phyloP scores from a whole-genome alignment of 2,113 vertebrate genomes.

The Phyllostomus discolor region DNA sequence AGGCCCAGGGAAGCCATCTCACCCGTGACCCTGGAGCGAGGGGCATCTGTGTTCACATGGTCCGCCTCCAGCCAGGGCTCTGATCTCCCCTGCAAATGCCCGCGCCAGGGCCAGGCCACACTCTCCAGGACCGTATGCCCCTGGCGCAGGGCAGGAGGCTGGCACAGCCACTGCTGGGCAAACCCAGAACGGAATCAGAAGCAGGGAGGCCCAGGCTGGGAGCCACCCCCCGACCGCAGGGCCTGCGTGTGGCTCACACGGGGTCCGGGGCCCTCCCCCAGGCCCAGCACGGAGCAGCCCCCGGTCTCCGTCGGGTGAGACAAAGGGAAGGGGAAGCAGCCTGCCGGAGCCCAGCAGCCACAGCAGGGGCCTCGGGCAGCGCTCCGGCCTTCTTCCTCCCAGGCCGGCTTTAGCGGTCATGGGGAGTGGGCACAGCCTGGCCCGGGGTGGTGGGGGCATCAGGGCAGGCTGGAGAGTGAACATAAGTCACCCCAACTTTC shows the following conservation, averaged over 20 bases:
- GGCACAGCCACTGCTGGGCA: rapidly evolving
- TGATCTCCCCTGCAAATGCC: background rate
- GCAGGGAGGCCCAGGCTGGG: too few species aligned
- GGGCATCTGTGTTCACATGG: background rate
- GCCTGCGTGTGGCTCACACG: rapidly evolving
- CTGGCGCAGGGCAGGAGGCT: background rate
- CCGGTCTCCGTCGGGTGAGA: background rate
- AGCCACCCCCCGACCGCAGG: background rate
- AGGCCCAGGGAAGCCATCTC: background rate
- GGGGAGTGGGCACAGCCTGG: background rate
- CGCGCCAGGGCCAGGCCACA: background rate
- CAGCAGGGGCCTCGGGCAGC: background rate
- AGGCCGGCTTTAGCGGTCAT: background rate
- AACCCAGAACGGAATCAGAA: background rate
- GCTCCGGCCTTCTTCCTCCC: background rate
- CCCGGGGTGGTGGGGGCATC: rapidly evolving
- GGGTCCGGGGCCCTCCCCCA: background rate
- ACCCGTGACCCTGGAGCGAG: rapidly evolving
- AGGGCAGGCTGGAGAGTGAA: background rate
- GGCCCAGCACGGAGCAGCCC: background rate
- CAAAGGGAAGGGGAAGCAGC: background rate
- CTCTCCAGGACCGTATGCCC: background rate
- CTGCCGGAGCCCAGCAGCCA: background rate
- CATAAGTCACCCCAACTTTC: background rate
- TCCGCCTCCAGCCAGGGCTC: background rate